Evolutionary conservation across 2,888 invertebrate species (phyloP).

Genomic region (Coremacera marginata): DNA sequence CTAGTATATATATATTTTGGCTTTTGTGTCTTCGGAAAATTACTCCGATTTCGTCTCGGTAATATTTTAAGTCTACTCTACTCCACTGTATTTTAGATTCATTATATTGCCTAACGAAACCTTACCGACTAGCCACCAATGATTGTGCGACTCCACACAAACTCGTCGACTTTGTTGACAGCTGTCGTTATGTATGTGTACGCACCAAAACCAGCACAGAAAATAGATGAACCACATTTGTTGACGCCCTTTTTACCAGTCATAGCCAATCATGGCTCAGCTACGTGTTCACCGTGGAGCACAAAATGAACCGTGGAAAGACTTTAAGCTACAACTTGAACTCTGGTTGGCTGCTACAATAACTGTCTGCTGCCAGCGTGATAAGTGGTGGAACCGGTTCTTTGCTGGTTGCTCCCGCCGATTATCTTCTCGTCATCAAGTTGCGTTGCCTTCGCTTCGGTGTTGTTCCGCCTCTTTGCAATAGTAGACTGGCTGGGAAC

Average conservation of each 20-base stretch:
- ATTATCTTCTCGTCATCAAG: constrained; percentile 14
- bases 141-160: neutral
- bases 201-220: neutral
- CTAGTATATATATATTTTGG: too few species aligned
- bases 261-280: constrained; percentile 45
- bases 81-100: too few species aligned
- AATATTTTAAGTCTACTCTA: neutral
- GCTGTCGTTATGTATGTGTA: neutral
- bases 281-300: neutral
- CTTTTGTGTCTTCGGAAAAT: too few species aligned
- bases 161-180: neutral
- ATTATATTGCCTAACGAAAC: neutral
- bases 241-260: constrained; percentile 21
- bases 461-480: constrained; percentile 52
- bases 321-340: neutral
- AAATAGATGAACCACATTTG: constrained; percentile 9
- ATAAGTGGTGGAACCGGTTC: constrained; percentile 49
- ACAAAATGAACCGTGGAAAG: constrained; percentile 24
- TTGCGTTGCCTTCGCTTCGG: constrained; percentile 51
- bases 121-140: constrained; percentile 4
- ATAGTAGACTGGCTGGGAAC: neutral
- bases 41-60: neutral
- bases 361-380: constrained; percentile 27
- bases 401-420: constrained; percentile 24
- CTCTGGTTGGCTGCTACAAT: constrained; percentile 49